Percentiles rank a stretch among this genome's conserved stretches.
Conservation (phyloP, 1,140 invertebrate genomes). For the Drosophila ogumai region DNA sequence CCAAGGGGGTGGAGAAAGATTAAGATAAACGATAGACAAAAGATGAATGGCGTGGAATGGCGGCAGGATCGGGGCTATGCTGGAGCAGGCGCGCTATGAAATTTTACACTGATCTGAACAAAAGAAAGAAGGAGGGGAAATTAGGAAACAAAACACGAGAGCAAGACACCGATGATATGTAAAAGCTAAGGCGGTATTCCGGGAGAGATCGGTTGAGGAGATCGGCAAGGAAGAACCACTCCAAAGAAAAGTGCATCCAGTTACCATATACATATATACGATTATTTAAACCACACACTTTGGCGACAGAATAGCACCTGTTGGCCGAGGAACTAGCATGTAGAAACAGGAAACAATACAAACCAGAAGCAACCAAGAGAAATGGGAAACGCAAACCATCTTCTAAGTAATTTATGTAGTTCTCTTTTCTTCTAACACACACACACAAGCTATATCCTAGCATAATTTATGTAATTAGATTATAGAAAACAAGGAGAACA, state of each 20-base stretch:
- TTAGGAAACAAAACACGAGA: conserved; percentile 15
- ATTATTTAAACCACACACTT: conserved; percentile 50
- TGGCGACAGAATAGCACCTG: conserved; percentile 27
- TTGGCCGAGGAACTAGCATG: conserved; percentile 30
- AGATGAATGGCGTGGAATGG: conserved; percentile 15
- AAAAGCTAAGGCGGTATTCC: conserved; percentile 22
- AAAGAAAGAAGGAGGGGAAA: conserved; percentile 24
- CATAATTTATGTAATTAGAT: conserved; percentile 62
- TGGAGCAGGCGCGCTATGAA: conserved; percentile 57
- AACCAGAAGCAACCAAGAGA: conserved; percentile 24
- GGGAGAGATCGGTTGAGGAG: conserved; percentile 18
- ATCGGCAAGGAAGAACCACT: conserved; percentile 47
- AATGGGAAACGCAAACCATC: conserved; percentile 32
- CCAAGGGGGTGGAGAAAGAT: conserved; percentile 2
- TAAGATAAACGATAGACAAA: conserved; percentile 7
- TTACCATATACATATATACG: conserved; percentile 50
- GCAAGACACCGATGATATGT: conserved; percentile 10
- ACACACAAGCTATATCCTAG: conserved; percentile 53
- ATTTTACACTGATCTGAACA: conserved; percentile 64
- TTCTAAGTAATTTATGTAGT: conserved; percentile 56
- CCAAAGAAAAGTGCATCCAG: conserved; percentile 76
- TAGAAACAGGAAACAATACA: conserved; percentile 12
- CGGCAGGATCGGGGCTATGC: conserved; percentile 25
- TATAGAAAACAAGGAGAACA: conserved; percentile 36
- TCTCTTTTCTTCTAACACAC: conserved; percentile 42